Base-by-base conservation (phyloP, 2,888 invertebrate species). In the Spodoptera picta region DNA sequence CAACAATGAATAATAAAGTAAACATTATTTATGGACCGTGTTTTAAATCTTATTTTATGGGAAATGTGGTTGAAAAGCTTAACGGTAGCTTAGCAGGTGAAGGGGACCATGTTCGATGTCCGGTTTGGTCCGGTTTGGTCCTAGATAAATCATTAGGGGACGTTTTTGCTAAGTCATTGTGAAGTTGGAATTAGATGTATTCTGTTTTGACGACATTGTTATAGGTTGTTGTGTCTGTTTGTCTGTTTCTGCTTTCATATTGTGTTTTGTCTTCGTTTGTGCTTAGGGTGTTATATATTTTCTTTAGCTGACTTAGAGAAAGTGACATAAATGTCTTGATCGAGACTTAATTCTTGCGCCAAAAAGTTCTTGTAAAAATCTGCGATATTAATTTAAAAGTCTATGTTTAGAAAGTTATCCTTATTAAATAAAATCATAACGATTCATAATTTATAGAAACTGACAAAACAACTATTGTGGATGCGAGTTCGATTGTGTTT, bases 1-100 rank as follows among this genome's bases (percentile, higher is more conserved):
- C 66, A 72, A 87, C 86, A 87, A 87, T 87, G 85, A 87, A 87
- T 85, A 86, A 82, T 84, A 84, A 84, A 74, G 82, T 74, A 84
- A 84, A 86, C 79, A 83, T 85, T 87, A 89, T 90, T 89, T 90
- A 89, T 89, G 85, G 81, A 81, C 52, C 87, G 80, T 82, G 88
- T 87, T 89, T 87, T 88, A 89, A 90, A 93, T 93, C 92, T 92
- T 90, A 92, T 93, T 94, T 93, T 94, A 94, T 94, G 94, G 94
- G 94, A 94, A 94, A 90, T 92, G 93, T 79, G 93, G 93, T 92
- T 75, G 85, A 74, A 73, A 82, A 84, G 89, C 89, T 92, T 90
- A 91, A 87, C 86, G 86, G 87, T 83, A 83, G 86, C 86, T 90
- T 88, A 85, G 87, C 90, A 91, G 90, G 91, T 90, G 89, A 74